Evolutionary conservation across 1,140 invertebrate species (phyloP).

Genomic region (Sinella curviseta): DNA sequence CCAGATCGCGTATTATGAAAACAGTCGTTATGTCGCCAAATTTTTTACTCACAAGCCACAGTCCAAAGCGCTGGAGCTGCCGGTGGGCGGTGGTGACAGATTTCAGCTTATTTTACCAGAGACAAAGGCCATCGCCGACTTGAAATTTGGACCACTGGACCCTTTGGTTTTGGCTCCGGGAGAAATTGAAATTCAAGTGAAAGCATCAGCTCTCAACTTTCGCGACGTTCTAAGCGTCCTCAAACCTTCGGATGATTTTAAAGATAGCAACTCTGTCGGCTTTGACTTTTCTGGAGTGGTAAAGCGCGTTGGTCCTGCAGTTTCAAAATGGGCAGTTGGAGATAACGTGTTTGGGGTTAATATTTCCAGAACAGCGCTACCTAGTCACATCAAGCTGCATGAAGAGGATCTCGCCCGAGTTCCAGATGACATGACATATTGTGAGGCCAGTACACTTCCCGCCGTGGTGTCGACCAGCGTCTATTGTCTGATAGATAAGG

Average conservation of each 20-base stretch:
- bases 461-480: not conserved
- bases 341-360: constrained; percentile 12
- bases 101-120: constrained; percentile 3
- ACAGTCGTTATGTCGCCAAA: not conserved
- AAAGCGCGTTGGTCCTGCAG: not conserved
- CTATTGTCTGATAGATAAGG: not conserved
- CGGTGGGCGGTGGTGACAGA: not conserved
- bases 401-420: not conserved
- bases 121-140: not conserved
- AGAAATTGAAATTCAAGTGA: constrained; percentile 8
- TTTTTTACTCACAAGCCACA: not conserved
- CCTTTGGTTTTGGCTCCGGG: not conserved
- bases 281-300: constrained; percentile 3
- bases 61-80: not conserved
- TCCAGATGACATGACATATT: not conserved
- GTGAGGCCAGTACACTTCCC: not conserved
- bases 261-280: not conserved
- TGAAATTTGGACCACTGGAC: not conserved
- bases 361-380: not conserved
- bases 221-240: not conserved
- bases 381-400: not conserved
- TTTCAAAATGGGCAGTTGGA: constrained; percentile 15
- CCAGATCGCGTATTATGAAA: not conserved
- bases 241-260: constrained; percentile 3
- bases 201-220: constrained; percentile 12